phyloP scores from a whole-genome alignment of 1,140 invertebrate species.

The Ectropis grisescens region DNA sequence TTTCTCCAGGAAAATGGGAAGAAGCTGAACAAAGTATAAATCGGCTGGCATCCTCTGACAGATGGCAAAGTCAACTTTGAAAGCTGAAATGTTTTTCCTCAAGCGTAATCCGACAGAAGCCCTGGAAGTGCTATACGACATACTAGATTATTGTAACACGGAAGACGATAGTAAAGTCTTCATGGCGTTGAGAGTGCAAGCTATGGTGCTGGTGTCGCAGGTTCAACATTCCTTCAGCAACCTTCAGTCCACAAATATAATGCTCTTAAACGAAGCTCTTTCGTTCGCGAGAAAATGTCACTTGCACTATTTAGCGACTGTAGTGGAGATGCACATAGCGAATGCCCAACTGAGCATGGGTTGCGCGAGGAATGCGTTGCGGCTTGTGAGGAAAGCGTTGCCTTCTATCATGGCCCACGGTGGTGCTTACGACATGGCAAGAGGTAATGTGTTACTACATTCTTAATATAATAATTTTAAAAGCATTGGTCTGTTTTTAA shows the following conservation, averaged over 20 bases:
- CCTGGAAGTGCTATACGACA: constrained; percentile 70
- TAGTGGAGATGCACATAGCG: constrained; percentile 84
- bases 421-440: constrained; percentile 83
- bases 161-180: constrained; percentile 68
- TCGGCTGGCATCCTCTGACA: constrained; percentile 80
- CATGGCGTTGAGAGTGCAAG: constrained; percentile 73
- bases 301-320: constrained; percentile 79
- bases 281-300: constrained; percentile 79
- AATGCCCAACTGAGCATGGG: constrained; percentile 80
- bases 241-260: constrained; percentile 69
- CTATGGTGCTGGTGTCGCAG: constrained; percentile 81
- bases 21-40: constrained; percentile 81
- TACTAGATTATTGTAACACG: constrained; percentile 67
- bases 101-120: constrained; percentile 78
- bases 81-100: constrained; percentile 77
- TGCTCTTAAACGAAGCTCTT: constrained; percentile 78
- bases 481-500: too few relatives aligned
- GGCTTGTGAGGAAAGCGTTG: constrained; percentile 78
- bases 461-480: too few relatives aligned
- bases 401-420: constrained; percentile 83
- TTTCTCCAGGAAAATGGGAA: constrained; percentile 77
- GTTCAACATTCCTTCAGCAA: constrained; percentile 73
- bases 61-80: constrained; percentile 77
- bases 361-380: constrained; percentile 80
- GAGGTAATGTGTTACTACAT: constrained; percentile 66